Percentiles rank a stretch among this genome's conserved stretches.
phyloP scores from a whole-genome alignment of 2,797 vertebrate species.

The Sphaeramia orbicularis region DNA sequence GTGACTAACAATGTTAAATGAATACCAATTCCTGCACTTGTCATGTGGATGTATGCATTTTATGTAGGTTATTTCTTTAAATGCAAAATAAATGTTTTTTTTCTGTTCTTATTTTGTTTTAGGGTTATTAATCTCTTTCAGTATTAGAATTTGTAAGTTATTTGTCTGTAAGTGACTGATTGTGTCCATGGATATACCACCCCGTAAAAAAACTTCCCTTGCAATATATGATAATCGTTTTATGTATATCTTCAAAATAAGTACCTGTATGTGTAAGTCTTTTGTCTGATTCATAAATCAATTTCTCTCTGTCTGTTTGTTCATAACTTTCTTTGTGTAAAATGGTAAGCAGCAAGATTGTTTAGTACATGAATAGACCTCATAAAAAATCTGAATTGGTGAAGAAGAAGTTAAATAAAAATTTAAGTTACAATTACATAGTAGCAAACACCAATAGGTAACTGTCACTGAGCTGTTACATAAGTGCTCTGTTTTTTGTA shows the following conservation, averaged over 20 bases:
- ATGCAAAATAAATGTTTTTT: slow-evolving; percentile 17
- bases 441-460: too few relatives aligned
- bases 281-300: slow-evolving; percentile 30
- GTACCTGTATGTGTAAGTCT: slow-evolving; percentile 30
- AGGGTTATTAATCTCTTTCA: not conserved
- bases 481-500: too few relatives aligned
- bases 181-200: slow-evolving; percentile 40
- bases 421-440: too few relatives aligned
- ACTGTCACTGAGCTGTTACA: too few relatives aligned
- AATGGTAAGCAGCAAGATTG: too few relatives aligned
- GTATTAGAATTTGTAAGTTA: not conserved
- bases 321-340: too few relatives aligned
- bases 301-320: too few relatives aligned
- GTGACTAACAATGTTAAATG: slow-evolving; percentile 38
- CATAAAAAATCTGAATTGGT: too few relatives aligned
- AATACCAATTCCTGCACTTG: not conserved
- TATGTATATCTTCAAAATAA: slow-evolving; percentile 44
- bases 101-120: not conserved
- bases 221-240: slow-evolving; percentile 47
- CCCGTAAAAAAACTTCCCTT: not conserved
- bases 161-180: slow-evolving; percentile 26
- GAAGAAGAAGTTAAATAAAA: too few relatives aligned
- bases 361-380: too few relatives aligned
- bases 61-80: slow-evolving; percentile 12
- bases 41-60: slow-evolving; percentile 1